Base-by-base conservation (phyloP, 2,888 invertebrate genomes). In the Nemotelus pantherinus region DNA sequence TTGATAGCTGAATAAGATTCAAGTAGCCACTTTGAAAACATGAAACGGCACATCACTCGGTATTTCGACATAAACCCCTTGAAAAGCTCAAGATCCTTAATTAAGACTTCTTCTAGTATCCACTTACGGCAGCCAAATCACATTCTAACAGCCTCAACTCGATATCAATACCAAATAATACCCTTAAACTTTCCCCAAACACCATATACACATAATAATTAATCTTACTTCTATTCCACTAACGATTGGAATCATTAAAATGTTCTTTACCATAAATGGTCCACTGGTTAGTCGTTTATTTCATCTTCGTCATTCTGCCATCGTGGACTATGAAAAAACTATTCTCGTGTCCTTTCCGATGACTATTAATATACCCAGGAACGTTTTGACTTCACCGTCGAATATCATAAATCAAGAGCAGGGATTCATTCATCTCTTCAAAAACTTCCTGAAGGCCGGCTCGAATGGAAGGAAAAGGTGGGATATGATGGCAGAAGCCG, bases 371-470 rank as follows among this genome's bases (percentile, higher is more conserved):
- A 76, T 72, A 76, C 77, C 77, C 76, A 71, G 79, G 79, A 76
- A 71, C 78, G 77, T 75, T 79, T 65, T 81, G 77, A 78, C 78
- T 80, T 77, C 79, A 77, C 80, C 78, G 77, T 78, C 79, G 77
- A 78, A 79, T 77, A 80, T 79, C 80, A 81, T 81, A 81, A 81
- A 81, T 81, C 81, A 81, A 79, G 78, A 78, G 74, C 81, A 79
- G 77, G 79, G 77, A 79, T 7, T 72, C 80, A 78, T 79, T 79
- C 80, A 81, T 81, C 80, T 81, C 79, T 78, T 81, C 78, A 79
- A 79, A 60, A 72, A 72, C 58, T n/a, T 58, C 47, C 58, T 53
- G 57, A 9, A 72, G 57, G 25, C 47, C 39, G 39, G 6, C 57
- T 25, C 5, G 68, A 44, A 48, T 53, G 53, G 9, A 6, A 47